phyloP scores from a whole-genome alignment of 2,888 invertebrate genomes.

The Neoascia interrupta region DNA sequence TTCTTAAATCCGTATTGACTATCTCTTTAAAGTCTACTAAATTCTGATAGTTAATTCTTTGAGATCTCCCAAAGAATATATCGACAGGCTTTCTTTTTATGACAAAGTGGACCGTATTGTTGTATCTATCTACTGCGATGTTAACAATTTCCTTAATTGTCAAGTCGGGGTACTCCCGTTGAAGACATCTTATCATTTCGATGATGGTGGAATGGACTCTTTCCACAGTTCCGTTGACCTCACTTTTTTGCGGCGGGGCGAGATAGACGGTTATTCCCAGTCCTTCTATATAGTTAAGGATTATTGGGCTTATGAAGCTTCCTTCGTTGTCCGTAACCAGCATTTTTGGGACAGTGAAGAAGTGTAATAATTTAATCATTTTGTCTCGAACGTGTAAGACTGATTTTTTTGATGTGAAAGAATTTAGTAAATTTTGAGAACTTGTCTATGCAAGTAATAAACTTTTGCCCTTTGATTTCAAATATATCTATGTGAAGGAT shows the following conservation, averaged over 20 bases:
- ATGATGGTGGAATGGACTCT: slow-evolving; percentile 54
- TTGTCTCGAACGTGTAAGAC: slow-evolving; percentile 49
- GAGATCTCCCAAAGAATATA: slow-evolving; percentile 60
- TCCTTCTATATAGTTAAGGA: slow-evolving; percentile 51
- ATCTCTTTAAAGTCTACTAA: slow-evolving; percentile 50
- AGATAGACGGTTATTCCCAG: slow-evolving; percentile 52
- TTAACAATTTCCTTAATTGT: slow-evolving; percentile 47
- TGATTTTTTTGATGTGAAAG: slow-evolving; percentile 38
- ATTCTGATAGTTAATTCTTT: slow-evolving; percentile 63
- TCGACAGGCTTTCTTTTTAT: slow-evolving; percentile 54
- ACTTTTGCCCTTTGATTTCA: slow-evolving; percentile 9
- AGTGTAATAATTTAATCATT: slow-evolving; percentile 49
- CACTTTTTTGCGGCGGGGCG: slow-evolving; percentile 57
- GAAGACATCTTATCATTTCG: slow-evolving; percentile 48
- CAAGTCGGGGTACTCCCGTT: slow-evolving; percentile 22
- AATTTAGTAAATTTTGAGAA: slow-evolving; percentile 12
- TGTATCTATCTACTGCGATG: slow-evolving; percentile 47
- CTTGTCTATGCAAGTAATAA: slow-evolving; percentile 8
- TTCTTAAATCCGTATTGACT: slow-evolving; percentile 45
- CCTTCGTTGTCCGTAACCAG: slow-evolving; percentile 60
- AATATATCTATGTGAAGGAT: slow-evolving; percentile 11
- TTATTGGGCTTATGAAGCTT: slow-evolving; percentile 54
- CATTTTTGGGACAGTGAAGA: slow-evolving; percentile 51
- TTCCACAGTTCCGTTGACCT: slow-evolving; percentile 60
- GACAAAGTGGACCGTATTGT: slow-evolving; percentile 55